These are phyloP conservation scores for Xestobium rufovillosum DNA, from an alignment of 2,888 invertebrate species.

Conservation along the genomic window DNA sequence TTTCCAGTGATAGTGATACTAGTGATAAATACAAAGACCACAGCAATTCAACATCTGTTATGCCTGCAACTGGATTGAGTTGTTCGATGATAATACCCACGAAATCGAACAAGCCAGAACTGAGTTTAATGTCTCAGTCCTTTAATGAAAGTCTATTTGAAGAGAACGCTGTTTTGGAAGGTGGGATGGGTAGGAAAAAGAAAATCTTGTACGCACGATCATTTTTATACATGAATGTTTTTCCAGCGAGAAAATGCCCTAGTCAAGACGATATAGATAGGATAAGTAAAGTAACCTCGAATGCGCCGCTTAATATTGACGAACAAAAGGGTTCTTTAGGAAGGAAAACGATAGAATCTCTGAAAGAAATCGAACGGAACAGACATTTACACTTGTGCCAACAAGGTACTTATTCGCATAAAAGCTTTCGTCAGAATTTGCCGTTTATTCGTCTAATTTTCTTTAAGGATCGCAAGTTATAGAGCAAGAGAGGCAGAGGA, in stretches of 20 bases:
- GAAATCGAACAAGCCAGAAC: too few species aligned
- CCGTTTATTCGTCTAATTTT: conserved; percentile 9
- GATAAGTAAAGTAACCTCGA: conserved; percentile 80
- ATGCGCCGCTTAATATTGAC: conserved; percentile 67
- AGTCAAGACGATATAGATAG: conserved; percentile 83
- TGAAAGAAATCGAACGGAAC: conserved; percentile 85
- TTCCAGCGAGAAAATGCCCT: conserved; percentile 41
- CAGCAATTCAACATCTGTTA: conserved; percentile 39
- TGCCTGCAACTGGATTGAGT: conserved; percentile 36
- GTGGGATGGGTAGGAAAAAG: conserved; percentile 30
- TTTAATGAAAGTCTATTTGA: conserved; percentile 42
- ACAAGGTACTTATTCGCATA: conserved; percentile 58
- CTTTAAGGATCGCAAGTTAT: conserved; percentile 78
- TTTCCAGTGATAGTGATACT: conserved; percentile 45
- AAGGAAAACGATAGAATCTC: conserved; percentile 73
- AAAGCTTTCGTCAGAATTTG: background rate
- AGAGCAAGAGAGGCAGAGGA: conserved; percentile 82
- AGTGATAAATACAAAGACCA: conserved; percentile 49
- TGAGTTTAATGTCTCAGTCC: conserved; percentile 41
- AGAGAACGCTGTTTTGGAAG: conserved; percentile 39
- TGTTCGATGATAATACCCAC: conserved; percentile 39
- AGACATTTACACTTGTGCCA: conserved; percentile 78
- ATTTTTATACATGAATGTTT: conserved; percentile 1
- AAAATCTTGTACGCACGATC: background rate
- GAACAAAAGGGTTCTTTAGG: conserved; percentile 63